Percentiles rank a stretch among this genome's conserved stretches.
Conservation (phyloP, 1,140 invertebrate genomes). For the Bombus vancouverensis region DNA sequence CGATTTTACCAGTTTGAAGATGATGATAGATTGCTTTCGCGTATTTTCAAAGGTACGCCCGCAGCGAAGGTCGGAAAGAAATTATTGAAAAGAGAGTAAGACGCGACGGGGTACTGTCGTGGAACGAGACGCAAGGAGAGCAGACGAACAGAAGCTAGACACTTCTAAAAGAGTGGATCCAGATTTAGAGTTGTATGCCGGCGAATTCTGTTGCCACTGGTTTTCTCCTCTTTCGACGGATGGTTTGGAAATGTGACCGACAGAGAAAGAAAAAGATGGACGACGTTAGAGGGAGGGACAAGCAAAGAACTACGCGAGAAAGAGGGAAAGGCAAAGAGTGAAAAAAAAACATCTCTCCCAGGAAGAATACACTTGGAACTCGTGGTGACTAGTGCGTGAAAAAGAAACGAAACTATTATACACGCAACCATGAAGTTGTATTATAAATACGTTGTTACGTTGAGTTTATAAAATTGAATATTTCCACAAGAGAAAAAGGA, state of each 20-base stretch:
- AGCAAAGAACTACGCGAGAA: slow-evolving; percentile 15
- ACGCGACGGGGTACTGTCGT: not conserved
- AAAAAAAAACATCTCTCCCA: slow-evolving; percentile 70
- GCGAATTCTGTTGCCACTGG: slow-evolving; percentile 55
- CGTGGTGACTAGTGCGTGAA: slow-evolving; percentile 39
- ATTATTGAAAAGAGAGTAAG: not conserved
- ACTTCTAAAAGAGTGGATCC: slow-evolving; percentile 73
- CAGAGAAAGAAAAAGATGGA: not conserved
- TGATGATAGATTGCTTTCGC: not conserved
- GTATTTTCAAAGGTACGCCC: not conserved
- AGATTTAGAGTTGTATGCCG: slow-evolving; percentile 71
- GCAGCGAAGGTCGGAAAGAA: slow-evolving; percentile 31
- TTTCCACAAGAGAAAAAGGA: not conserved
- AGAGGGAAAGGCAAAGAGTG: not conserved
- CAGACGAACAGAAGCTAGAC: slow-evolving; percentile 56
- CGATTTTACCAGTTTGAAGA: not conserved
- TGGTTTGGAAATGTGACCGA: slow-evolving; percentile 7
- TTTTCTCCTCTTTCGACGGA: slow-evolving; percentile 52
- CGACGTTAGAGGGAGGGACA: not conserved
- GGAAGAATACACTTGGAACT: slow-evolving; percentile 70
- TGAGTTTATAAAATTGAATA: slow-evolving; percentile 15
- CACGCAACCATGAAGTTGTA: not conserved
- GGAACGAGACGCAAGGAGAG: not conserved
- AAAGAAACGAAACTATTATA: slow-evolving; percentile 40
- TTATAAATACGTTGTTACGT: not conserved